Evolutionary conservation across 2,888 invertebrate genomes (phyloP), one percentile per base, ranked within the genome.

Genomic region (Lochmaea crataegi): DNA sequence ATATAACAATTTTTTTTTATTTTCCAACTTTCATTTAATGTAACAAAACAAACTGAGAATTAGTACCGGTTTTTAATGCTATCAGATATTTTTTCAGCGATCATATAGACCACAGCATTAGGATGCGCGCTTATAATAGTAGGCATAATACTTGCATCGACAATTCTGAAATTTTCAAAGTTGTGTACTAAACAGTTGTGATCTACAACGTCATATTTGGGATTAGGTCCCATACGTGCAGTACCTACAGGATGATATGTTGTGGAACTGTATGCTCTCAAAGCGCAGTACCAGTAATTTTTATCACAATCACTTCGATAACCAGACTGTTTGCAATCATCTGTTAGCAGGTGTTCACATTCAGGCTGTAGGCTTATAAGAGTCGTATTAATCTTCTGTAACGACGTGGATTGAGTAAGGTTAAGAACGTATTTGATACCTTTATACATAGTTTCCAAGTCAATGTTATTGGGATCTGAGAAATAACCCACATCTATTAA

Each of bases 371-470:
- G 16, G 16, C 66, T 85, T 1, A 88, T 87, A 48, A 89, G 89
- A 18, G 84, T 87, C 0, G 92, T 87, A 0, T 91, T 91, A 26
- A 90, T 88, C 18, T 85, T 86, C 81, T 89, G 89, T 84, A 94
- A 91, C 0, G 92, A 89, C 3, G 89, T 87, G 2, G 92, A 91
- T 38, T 83, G 66, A 5, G 76, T 38, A n/a, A 84, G 71, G 10
- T 75, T 72, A 51, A 80, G 22, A 16, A 77, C 64, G 42, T 67
- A 75, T 12, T 90, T 86, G 6, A 92, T 88, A 0, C 91, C 90
- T 16, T 89, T 87, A 1, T 92, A 88, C 12, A 92, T 86, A 2
- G 90, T 91, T 80, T 95, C 94, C 0, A 90, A 85, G 80, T 95
- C 94, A n/a, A 79, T 66, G 12, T 75, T 66, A 12, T 72, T 38